These are phyloP conservation scores for Agrotis puta DNA, from an alignment of 2,888 invertebrate genomes.

Conservation along the genomic window DNA sequence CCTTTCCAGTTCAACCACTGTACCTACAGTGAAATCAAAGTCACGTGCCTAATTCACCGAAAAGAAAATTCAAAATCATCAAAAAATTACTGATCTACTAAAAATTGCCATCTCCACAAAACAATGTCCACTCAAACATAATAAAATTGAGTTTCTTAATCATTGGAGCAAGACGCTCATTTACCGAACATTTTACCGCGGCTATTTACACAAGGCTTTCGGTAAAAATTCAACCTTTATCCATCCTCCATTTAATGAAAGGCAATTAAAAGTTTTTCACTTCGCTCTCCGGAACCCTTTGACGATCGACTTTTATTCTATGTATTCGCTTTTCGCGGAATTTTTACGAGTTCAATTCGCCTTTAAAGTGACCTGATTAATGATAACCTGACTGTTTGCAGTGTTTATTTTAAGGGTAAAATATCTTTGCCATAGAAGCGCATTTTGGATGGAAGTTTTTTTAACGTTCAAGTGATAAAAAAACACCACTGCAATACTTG, in stretches of 20 bases:
- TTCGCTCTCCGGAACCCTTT: constrained; percentile 61
- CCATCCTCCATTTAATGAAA: constrained; percentile 59
- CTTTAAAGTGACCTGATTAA: constrained; percentile 61
- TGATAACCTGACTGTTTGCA: constrained; percentile 31
- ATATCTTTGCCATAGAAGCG: neutral
- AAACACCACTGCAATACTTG: neutral
- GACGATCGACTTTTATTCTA: constrained; percentile 62
- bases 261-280: constrained; percentile 70
- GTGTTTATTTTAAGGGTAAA: constrained; percentile 13
- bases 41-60: neutral
- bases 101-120: constrained; percentile 35
- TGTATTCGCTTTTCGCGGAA: constrained; percentile 51
- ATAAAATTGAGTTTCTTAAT: constrained; percentile 51
- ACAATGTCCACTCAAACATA: constrained; percentile 46
- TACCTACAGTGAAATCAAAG: neutral
- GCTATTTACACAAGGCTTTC: constrained; percentile 58
- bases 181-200: constrained; percentile 50
- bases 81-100: neutral
- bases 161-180: constrained; percentile 54
- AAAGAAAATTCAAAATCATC: neutral
- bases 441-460: neutral
- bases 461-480: neutral
- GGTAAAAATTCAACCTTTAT: constrained; percentile 60
- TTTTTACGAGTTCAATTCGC: constrained; percentile 50
- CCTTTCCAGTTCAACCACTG: neutral